These are phyloP conservation scores for Coreoperca whiteheadi DNA, from an alignment of 2,113 vertebrate species.

Conservation along the genomic window DNA sequence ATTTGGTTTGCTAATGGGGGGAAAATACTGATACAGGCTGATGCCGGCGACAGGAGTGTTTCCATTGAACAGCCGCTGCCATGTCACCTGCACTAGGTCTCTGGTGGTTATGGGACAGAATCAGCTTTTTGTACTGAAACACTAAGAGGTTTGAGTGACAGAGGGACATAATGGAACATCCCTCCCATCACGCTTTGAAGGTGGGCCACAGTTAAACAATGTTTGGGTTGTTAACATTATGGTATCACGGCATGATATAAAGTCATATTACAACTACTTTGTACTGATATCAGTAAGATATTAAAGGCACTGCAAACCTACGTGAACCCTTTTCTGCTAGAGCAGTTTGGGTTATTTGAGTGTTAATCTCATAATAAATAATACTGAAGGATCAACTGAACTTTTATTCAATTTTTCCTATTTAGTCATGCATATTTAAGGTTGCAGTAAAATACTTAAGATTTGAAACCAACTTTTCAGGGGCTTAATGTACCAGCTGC, in stretches of 20 bases:
- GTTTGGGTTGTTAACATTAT: background rate
- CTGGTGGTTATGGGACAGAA: conserved; percentile 14
- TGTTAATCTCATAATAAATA: too few species aligned
- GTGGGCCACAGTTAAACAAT: background rate
- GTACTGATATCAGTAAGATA: background rate
- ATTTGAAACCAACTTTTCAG: too few species aligned
- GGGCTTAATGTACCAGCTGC: too few species aligned
- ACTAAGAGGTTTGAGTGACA: background rate
- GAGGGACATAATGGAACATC: background rate
- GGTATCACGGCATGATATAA: background rate
- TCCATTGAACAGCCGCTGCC: conserved; percentile 27
- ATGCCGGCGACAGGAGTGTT: conserved; percentile 43
- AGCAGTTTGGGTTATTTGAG: background rate
- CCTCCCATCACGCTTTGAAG: background rate
- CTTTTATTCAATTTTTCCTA: too few species aligned
- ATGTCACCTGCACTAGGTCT: conserved; percentile 29
- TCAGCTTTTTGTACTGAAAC: background rate
- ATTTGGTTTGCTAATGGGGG: conserved; percentile 55
- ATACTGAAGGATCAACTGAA: too few species aligned
- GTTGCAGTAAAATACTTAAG: too few species aligned
- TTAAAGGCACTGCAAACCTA: background rate
- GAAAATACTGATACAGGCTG: conserved; percentile 46
- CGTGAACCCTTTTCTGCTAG: background rate
- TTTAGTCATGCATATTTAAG: too few species aligned
- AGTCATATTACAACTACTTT: background rate